A percentile compares a stretch with the other conserved stretches of the same genome.
Conservation (phyloP, 2,888 invertebrate species). For the Pristionchus entomophagus region DNA sequence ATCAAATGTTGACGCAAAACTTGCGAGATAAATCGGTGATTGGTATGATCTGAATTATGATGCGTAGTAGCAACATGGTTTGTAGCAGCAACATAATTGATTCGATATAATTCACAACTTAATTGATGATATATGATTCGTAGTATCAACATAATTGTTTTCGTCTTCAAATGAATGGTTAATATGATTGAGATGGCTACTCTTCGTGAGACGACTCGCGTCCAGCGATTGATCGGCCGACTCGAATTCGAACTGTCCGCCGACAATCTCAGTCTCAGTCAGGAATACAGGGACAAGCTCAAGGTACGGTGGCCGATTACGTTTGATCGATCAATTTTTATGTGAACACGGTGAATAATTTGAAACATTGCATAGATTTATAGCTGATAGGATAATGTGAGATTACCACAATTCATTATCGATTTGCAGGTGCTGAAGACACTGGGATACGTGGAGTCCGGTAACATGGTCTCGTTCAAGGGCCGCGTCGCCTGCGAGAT, state of each 20-base stretch:
- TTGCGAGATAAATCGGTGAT: too few species aligned
- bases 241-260: conserved; percentile 87
- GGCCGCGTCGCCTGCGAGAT: conserved; percentile 80
- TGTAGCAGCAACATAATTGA: neutral
- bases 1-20: neutral
- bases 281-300: conserved; percentile 88
- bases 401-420: neutral
- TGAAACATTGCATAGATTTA: too few species aligned
- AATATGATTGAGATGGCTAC: neutral
- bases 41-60: too few species aligned
- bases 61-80: too few species aligned
- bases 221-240: conserved; percentile 82
- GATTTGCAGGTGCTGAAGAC: conserved; percentile 80
- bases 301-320: conserved; percentile 69
- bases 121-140: neutral
- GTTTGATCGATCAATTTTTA: too few species aligned
- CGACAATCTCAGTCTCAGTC: conserved; percentile 88
- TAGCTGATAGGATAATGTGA: neutral
- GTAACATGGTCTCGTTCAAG: conserved; percentile 84
- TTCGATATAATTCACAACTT: neutral
- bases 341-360: neutral
- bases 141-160: neutral
- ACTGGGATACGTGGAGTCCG: conserved; percentile 86
- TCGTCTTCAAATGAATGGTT: neutral
- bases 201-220: conserved; percentile 69